phyloP scores from a whole-genome alignment of 2,113 vertebrate species.

The Urocitellus parryii region DNA sequence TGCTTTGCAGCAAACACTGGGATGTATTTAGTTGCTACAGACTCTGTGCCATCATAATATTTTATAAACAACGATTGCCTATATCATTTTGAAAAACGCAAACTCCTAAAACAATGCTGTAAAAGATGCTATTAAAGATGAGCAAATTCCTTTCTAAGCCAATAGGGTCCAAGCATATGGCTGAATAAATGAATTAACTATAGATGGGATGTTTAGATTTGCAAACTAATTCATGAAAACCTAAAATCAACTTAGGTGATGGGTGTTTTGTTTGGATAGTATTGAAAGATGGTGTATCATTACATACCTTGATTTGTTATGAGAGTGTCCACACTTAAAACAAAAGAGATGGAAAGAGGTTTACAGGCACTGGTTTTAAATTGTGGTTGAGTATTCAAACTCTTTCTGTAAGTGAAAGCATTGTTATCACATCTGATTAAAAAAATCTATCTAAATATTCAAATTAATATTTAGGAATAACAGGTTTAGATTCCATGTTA shows the following conservation, averaged over 20 bases:
- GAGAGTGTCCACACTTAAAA: background rate
- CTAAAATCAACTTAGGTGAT: background rate
- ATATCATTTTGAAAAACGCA: slow-evolving; percentile 77
- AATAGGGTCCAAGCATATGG: background rate
- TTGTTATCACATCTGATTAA: background rate
- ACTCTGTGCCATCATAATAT: slow-evolving; percentile 80
- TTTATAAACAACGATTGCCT: slow-evolving; percentile 86
- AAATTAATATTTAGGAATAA: slow-evolving; percentile 4
- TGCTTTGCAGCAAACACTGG: slow-evolving; percentile 86
- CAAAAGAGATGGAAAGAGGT: background rate
- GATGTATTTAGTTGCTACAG: slow-evolving; percentile 80
- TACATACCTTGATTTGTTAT: background rate
- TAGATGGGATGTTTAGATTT: background rate
- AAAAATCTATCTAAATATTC: background rate
- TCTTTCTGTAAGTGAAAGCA: background rate
- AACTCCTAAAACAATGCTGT: slow-evolving; percentile 18
- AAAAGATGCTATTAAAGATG: background rate
- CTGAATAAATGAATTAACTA: background rate
- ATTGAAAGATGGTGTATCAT: background rate
- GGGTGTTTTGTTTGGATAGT: background rate
- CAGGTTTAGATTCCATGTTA: background rate
- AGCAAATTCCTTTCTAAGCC: background rate
- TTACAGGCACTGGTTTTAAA: background rate
- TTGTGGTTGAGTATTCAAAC: background rate
- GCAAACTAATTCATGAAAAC: background rate